Base-by-base conservation (phyloP, 2,888 invertebrate species). In the Ophion costatus region DNA sequence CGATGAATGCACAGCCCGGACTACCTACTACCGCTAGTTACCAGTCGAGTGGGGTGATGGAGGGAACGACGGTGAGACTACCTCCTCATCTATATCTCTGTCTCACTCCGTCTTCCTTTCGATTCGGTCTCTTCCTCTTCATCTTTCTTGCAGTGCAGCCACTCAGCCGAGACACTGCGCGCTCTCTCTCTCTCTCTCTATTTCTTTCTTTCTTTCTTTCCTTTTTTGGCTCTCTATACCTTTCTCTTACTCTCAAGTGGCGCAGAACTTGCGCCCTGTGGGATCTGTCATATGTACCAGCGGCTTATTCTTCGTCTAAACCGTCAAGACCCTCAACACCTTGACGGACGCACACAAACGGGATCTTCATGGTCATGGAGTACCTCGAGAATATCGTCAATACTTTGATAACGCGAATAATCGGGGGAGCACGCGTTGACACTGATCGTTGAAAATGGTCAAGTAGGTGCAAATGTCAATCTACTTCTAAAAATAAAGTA, bases 1-100 rank as follows among this genome's bases (percentile, higher is more conserved):
- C 87, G 87, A 88, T 90, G 90, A 91, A 91, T 91, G 84, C 85
- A 83, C 78, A 66, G 77, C 76, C 80, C 64, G 66, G 71, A 51
- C 45, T 77, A 80, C 69, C 79, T 76, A 83, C 80, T 83, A 75
- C 78, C 83, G 67, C 80, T 83, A 84, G 82, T 86, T 86, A 79
- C 61, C 74, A 81, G 82, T 82, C 82, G 83, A 87, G 87, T 83
- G 83, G 70, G 22, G 64, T 33, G 69, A 61, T 63, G 59, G 42
- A 59, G 22, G 29, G 74, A 77, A 69, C 70, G 63, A 51, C 45
- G 42, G 17, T 71, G 56, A 75, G 42, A 70, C 70, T 61, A 66
- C 51, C 22, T 33, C 17, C 51, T 64, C n/a, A 56, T 14, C 51
- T 71, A 51, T 51, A 70, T 73, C 67, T 66, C 59, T 56, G 38